Conservation (phyloP, 2,797 vertebrate genomes). For the Oophaga sylvatica region DNA sequence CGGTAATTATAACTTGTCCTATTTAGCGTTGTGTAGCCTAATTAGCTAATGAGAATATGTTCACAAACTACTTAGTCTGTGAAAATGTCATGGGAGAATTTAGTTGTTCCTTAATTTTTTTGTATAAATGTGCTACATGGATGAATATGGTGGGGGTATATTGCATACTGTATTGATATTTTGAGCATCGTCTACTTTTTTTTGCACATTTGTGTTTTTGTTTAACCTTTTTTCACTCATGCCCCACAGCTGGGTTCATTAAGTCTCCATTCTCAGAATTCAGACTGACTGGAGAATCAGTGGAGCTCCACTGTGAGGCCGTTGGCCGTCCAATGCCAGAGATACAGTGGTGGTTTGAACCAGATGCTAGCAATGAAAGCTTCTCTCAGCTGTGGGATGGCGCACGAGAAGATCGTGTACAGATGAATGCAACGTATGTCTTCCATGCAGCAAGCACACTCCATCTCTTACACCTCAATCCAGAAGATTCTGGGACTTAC, state of each 20-base stretch:
- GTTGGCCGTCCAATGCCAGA: constrained; percentile 89
- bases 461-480: constrained; percentile 77
- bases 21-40: constrained; percentile 13
- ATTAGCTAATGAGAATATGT: not conserved
- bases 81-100: not conserved
- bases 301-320: constrained; percentile 89
- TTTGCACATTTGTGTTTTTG: not conserved
- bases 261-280: constrained; percentile 87
- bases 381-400: constrained; percentile 88
- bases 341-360: constrained; percentile 94
- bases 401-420: constrained; percentile 81
- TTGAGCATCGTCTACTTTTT: not conserved
- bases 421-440: constrained; percentile 88
- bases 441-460: constrained; percentile 85
- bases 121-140: not conserved
- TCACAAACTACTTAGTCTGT: not conserved
- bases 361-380: constrained; percentile 80
- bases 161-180: not conserved
- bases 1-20: constrained; percentile 34
- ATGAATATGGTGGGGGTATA: not conserved
- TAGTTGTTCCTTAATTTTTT: not conserved
- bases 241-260: constrained; percentile 84
- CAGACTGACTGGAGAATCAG: constrained; percentile 77
- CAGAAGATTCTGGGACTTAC: constrained; percentile 85
- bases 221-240: constrained; percentile 66